Conservation (phyloP, 2,888 invertebrate species). For the Cecidostiba fungosa region DNA sequence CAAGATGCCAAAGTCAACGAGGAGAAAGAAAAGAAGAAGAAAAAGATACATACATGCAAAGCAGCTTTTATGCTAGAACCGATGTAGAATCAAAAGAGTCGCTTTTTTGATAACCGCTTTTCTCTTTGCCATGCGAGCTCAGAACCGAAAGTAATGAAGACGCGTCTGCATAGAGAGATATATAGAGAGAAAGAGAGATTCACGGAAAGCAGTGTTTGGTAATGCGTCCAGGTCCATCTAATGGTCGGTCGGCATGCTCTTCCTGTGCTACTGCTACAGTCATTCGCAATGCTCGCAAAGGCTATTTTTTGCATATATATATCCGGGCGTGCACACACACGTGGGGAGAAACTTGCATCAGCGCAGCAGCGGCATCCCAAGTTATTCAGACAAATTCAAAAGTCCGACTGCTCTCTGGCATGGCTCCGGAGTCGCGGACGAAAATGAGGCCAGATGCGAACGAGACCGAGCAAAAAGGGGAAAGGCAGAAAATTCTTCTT, state of each 20-base stretch:
- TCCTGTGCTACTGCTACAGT: neutral
- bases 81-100: constrained; percentile 22
- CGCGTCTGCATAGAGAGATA: neutral
- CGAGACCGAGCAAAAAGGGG: constrained; percentile 1
- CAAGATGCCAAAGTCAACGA: neutral
- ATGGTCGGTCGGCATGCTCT: neutral
- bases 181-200: neutral
- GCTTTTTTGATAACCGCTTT: constrained; percentile 14
- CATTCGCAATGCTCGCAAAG: neutral
- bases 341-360: neutral
- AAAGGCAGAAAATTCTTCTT: neutral
- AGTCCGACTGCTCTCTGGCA: neutral
- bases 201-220: neutral
- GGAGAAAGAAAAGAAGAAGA: neutral
- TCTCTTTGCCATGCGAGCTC: neutral
- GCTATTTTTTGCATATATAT: constrained; percentile 21
- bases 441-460: constrained; percentile 38
- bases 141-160: neutral
- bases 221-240: neutral
- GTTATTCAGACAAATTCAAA: constrained; percentile 40
- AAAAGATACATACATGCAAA: neutral
- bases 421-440: constrained; percentile 4
- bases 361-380: constrained; percentile 11
- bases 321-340: neutral
- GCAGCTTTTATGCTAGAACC: constrained; percentile 1